Conservation (phyloP, 92 coral and sea anemone species). For the Porites divaricata region DNA sequence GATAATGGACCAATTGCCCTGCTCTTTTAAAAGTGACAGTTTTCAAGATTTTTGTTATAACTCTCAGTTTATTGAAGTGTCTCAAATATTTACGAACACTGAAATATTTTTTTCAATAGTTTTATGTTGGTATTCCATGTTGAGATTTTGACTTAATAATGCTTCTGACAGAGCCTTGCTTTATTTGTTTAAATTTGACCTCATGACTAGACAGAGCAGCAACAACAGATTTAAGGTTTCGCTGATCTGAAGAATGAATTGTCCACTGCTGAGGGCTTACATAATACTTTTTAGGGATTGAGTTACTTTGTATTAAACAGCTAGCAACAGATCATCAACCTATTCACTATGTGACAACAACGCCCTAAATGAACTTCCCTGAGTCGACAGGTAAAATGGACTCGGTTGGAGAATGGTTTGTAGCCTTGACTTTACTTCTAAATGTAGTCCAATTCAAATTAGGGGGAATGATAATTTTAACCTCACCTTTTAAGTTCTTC, state of each 20-base stretch:
- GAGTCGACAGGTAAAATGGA: conserved; percentile 17
- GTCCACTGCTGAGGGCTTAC: not conserved
- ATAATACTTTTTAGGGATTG: no score
- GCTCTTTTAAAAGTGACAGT: no score
- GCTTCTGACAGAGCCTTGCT: not conserved
- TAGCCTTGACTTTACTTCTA: not conserved
- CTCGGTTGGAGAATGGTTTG: not conserved
- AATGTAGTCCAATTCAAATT: not conserved
- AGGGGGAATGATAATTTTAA: no score
- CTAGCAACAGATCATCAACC: not conserved
- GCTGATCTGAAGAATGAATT: not conserved
- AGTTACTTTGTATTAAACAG: not conserved
- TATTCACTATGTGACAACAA: not conserved
- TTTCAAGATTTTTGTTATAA: no score
- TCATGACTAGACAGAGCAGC: not conserved
- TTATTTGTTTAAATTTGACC: not conserved
- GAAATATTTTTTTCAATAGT: not conserved
- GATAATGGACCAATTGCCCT: no score
- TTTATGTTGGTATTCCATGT: not conserved
- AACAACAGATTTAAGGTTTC: not conserved
- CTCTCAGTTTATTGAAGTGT: not conserved
- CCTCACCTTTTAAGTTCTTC: conserved; percentile 58
- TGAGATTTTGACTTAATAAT: not conserved
- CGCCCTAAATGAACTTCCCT: not conserved
- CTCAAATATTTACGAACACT: not conserved